Evolutionary conservation across 2,113 vertebrate genomes (phyloP).

Genomic region (Ranitomeya variabilis): DNA sequence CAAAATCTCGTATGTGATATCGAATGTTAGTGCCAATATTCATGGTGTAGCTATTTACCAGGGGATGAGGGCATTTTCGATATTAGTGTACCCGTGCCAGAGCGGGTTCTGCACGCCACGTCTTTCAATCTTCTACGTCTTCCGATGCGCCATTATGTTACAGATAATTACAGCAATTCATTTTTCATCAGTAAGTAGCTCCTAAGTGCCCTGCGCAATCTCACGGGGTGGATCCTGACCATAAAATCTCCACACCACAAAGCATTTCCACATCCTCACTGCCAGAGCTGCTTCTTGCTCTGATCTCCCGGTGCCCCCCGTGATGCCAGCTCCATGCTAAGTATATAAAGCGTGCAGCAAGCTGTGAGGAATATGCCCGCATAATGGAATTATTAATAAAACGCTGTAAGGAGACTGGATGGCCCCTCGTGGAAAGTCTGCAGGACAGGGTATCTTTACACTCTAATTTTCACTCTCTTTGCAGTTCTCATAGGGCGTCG

Average conservation of each 20-base stretch:
- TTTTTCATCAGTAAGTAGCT: constrained; percentile 46
- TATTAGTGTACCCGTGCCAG: neutral
- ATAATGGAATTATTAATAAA: constrained; percentile 36
- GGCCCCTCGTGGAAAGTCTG: neutral
- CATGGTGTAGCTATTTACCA: neutral
- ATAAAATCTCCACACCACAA: neutral
- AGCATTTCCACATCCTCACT: neutral
- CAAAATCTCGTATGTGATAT: neutral
- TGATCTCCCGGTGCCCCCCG: constrained; percentile 33
- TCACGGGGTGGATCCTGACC: constrained; percentile 21
- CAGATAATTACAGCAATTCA: constrained; percentile 49
- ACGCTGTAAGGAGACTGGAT: neutral
- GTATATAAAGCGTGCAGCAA: constrained; percentile 9
- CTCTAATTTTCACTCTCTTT: neutral
- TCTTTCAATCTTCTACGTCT: neutral
- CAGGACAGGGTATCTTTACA: neutral
- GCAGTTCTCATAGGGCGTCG: neutral
- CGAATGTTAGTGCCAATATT: neutral
- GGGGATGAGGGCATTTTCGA: neutral
- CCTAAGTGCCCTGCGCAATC: constrained; percentile 6
- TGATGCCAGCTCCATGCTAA: constrained; percentile 19
- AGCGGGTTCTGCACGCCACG: neutral
- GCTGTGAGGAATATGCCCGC: constrained; percentile 9
- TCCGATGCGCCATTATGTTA: constrained; percentile 34
- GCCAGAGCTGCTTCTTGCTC: neutral